A percentile compares a stretch with the other conserved stretches of the same genome.
These are phyloP conservation scores for Lasioglossum calceatum DNA, from an alignment of 2,888 invertebrate genomes.

Conservation along the genomic window DNA sequence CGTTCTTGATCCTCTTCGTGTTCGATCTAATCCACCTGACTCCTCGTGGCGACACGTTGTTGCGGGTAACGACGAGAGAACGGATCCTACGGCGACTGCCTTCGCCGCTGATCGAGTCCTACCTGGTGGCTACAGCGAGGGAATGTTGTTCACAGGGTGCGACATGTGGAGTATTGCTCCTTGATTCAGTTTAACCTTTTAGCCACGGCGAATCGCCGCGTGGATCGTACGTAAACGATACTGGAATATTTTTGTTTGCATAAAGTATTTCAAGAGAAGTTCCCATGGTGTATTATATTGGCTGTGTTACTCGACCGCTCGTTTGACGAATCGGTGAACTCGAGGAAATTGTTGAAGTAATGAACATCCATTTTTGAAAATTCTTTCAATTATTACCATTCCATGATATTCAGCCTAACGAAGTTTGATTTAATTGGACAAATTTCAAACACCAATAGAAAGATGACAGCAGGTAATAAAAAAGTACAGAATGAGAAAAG, in stretches of 20 bases:
- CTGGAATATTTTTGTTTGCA: neutral
- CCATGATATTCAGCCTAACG: neutral
- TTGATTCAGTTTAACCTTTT: neutral
- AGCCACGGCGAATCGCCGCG: neutral
- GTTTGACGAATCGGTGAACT: no score
- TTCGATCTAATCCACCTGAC: slow-evolving; percentile 9
- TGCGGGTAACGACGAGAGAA: slow-evolving; percentile 1
- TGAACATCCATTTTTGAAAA: neutral
- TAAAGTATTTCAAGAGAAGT: no score
- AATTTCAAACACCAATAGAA: neutral
- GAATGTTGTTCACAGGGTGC: neutral
- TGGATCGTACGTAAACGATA: neutral
- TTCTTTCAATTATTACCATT: neutral
- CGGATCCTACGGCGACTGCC: neutral
- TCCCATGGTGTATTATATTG: no score
- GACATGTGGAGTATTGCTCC: neutral
- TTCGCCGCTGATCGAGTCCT: neutral
- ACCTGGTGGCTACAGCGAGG: neutral
- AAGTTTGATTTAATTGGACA: no score
- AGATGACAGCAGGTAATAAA: neutral
- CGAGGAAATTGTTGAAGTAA: neutral
- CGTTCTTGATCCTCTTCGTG: slow-evolving; percentile 7
- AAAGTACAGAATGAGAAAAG: neutral
- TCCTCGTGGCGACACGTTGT: slow-evolving; percentile 7
- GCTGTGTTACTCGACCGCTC: no score